Evolutionary conservation across 2,888 invertebrate species (phyloP).

Genomic region (Synanthedon formicaeformis): DNA sequence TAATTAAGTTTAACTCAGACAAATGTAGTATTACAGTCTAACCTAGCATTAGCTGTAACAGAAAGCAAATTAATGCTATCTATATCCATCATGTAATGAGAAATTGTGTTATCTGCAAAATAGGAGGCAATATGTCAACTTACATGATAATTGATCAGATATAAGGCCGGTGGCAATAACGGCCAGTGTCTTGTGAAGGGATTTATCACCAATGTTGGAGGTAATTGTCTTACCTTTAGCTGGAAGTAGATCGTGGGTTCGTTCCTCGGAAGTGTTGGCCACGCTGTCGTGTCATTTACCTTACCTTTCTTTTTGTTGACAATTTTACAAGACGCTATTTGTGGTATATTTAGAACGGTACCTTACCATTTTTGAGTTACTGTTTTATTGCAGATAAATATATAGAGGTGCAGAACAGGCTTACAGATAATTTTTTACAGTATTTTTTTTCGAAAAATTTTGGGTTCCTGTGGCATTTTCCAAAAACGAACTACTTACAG

Average conservation of each 20-base stretch:
- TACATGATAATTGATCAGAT: conserved; percentile 28
- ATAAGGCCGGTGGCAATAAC: conserved; percentile 26
- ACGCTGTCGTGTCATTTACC: conserved; percentile 15
- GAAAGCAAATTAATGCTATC: no score
- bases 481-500: no score
- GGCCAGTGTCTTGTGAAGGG: conserved; percentile 26
- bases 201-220: conserved; percentile 37
- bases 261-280: conserved; percentile 15
- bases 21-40: no score
- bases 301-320: neutral
- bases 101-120: neutral
- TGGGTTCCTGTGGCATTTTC: no score
- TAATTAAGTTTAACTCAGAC: no score
- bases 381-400: no score
- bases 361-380: no score
- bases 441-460: no score
- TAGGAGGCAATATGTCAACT: conserved; percentile 34
- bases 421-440: no score
- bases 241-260: conserved; percentile 42
- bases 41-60: no score
- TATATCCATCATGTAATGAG: neutral
- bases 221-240: conserved; percentile 46
- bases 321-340: neutral
- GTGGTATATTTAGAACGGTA: no score
- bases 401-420: no score